Percentiles rank a stretch among this genome's conserved stretches.
phyloP scores from a whole-genome alignment of 2,888 invertebrate species.

The Lagria hirta region DNA sequence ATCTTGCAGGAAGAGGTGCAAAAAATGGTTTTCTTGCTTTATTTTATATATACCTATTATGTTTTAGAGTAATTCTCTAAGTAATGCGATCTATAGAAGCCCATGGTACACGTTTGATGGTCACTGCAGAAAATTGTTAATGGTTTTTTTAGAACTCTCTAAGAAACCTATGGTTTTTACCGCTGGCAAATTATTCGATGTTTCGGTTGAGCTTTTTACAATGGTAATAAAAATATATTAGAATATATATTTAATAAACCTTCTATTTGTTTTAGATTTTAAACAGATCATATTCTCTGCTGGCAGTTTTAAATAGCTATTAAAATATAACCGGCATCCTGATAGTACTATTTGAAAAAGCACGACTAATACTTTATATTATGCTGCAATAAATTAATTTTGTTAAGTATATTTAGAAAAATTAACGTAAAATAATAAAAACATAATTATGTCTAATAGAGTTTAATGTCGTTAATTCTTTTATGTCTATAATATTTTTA shows the following conservation, averaged over 20 bases:
- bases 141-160: constrained; percentile 55
- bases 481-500: too few species aligned
- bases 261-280: constrained; percentile 29
- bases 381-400: too few species aligned
- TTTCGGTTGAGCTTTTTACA: constrained; percentile 57
- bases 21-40: not conserved
- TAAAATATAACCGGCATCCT: too few species aligned
- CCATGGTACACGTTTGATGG: constrained; percentile 50
- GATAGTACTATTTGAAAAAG: too few species aligned
- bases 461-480: too few species aligned
- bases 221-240: constrained; percentile 53
- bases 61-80: constrained; percentile 53
- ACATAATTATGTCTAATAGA: too few species aligned
- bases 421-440: too few species aligned
- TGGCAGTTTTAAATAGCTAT: constrained; percentile 30
- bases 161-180: constrained; percentile 55
- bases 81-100: constrained; percentile 52
- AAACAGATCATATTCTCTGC: constrained; percentile 31
- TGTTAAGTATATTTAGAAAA: too few species aligned
- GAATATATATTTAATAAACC: not conserved
- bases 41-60: too few species aligned
- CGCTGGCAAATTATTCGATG: constrained; percentile 55
- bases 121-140: constrained; percentile 50
- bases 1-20: constrained; percentile 5
- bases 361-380: too few species aligned